Base-by-base conservation (phyloP, 2,888 invertebrate genomes). In the Temnothorax ravouxi region DNA sequence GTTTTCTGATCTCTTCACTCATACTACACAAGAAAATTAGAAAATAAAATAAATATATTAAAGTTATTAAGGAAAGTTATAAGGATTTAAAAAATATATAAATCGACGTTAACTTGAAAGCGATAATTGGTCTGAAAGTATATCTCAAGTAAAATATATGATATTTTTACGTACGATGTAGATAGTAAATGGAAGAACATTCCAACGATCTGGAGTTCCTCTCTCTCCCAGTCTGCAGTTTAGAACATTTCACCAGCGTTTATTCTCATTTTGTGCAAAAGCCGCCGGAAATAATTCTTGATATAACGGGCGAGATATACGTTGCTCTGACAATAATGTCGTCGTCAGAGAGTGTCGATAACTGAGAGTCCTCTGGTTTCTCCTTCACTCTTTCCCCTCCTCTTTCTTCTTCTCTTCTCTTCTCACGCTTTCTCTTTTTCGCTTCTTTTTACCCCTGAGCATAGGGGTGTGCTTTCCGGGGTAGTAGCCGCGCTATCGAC, bases 401-500 rank as follows among this genome's bases (percentile, higher is more conserved):
- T 29, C 77, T 25, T 76, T 79, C 56, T 38, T 81, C 59, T 67
- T 29, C 69, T 67, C 56, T 64, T 56, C 74, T 66, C 67, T 50
- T 25, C 67, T 61, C 66, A 52, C 69, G 41, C 15, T 64, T 44
- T 66, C 44, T 71, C 64, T 67, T 82, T 69, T 67, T 76, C 69
- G 77, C 74, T 84, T 85, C 69, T 69, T 50, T 83, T 85, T 67
- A 77, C 50, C 61, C 64, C 66, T 21, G 71, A 34, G 69, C 75
- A 62, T 74, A 83, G 89, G 89, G 89, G 64, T 88, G 89, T 84
- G 89, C 84, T 84, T 82, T 74, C 83, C 87, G 74, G 87, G 84
- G 88, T 89, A 84, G 91, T 86, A 91, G 92, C 91, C 86, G 88
- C 91, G 91, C 90, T 93, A 93, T 93, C 93, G 93, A 93, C 93